A percentile compares a stretch with the other conserved stretches of the same genome.
These are phyloP conservation scores for Lapara coniferarum DNA, from an alignment of 2,888 invertebrate genomes.

Conservation along the genomic window DNA sequence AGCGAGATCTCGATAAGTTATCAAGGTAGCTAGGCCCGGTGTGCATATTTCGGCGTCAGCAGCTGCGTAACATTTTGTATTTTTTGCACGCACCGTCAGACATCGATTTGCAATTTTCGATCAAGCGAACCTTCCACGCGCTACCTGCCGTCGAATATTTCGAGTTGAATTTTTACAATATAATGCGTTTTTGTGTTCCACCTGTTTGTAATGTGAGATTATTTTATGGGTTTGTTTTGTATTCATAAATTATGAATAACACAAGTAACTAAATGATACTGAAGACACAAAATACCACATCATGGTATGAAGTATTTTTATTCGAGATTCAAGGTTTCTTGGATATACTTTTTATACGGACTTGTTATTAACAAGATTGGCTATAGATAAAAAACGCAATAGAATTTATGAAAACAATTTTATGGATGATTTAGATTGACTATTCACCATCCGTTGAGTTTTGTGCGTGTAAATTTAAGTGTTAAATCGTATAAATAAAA, in stretches of 20 bases:
- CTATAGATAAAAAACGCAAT: no score
- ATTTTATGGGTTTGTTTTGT: neutral
- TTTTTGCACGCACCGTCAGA: slow-evolving; percentile 60
- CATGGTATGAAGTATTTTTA: no score
- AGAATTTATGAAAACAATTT: no score
- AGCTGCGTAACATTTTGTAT: slow-evolving; percentile 64
- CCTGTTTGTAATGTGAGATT: neutral
- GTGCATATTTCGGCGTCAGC: slow-evolving; percentile 41
- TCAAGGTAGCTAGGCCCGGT: slow-evolving; percentile 26
- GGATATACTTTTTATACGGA: no score
- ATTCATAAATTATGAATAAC: neutral
- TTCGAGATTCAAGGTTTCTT: no score
- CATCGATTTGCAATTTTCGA: slow-evolving; percentile 70
- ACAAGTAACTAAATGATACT: no score
- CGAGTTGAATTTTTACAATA: neutral
- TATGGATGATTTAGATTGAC: no score
- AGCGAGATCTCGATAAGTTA: slow-evolving; percentile 35
- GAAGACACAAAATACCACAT: no score
- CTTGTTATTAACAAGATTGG: no score
- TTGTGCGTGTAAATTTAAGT: no score
- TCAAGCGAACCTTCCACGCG: slow-evolving; percentile 41
- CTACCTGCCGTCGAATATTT: slow-evolving; percentile 27
- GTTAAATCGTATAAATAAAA: no score
- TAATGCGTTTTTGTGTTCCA: slow-evolving; percentile 2
- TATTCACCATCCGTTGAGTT: no score